Percentiles rank a stretch among this genome's conserved stretches.
These are phyloP conservation scores for Babylonia areolata DNA, from an alignment of 1,140 invertebrate genomes.

Conservation along the genomic window DNA sequence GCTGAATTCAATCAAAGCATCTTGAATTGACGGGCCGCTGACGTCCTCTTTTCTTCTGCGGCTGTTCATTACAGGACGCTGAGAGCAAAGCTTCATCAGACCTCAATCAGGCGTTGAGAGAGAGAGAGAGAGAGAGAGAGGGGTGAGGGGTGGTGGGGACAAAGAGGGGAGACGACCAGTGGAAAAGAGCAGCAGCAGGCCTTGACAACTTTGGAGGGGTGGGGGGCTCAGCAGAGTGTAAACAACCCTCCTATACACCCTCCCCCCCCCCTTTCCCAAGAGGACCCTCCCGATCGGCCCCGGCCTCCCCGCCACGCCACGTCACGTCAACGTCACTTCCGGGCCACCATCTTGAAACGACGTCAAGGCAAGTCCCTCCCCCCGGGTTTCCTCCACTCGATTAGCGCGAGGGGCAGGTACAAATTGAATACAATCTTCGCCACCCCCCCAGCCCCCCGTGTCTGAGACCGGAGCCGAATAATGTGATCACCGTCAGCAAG, in stretches of 20 bases:
- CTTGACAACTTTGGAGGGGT: too few relatives aligned
- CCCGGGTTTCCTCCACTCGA: slow-evolving; percentile 28
- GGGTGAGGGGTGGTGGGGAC: too few relatives aligned
- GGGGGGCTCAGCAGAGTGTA: background rate
- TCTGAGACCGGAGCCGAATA: slow-evolving; percentile 31
- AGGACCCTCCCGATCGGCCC: slow-evolving; percentile 1
- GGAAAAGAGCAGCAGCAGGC: too few relatives aligned
- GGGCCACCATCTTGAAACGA: slow-evolving; percentile 27
- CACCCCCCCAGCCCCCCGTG: too few relatives aligned
- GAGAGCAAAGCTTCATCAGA: background rate
- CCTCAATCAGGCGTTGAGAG: background rate
- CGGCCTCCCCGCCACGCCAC: too few relatives aligned
- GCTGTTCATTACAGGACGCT: too few relatives aligned
- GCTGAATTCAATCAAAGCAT: background rate
- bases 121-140: background rate
- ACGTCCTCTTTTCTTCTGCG: too few relatives aligned
- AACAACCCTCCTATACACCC: background rate
- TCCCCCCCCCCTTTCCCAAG: slow-evolving; percentile 2
- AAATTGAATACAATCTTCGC: slow-evolving; percentile 43
- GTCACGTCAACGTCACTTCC: slow-evolving; percentile 21
- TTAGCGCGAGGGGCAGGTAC: slow-evolving; percentile 38
- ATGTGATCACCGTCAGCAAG: slow-evolving; percentile 38
- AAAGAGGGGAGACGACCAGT: too few relatives aligned
- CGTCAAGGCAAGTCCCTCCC: slow-evolving; percentile 35
- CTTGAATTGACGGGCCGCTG: background rate